Evolutionary conservation across 2,113 vertebrate species (phyloP).

Genomic region (Aepyceros melampus): DNA sequence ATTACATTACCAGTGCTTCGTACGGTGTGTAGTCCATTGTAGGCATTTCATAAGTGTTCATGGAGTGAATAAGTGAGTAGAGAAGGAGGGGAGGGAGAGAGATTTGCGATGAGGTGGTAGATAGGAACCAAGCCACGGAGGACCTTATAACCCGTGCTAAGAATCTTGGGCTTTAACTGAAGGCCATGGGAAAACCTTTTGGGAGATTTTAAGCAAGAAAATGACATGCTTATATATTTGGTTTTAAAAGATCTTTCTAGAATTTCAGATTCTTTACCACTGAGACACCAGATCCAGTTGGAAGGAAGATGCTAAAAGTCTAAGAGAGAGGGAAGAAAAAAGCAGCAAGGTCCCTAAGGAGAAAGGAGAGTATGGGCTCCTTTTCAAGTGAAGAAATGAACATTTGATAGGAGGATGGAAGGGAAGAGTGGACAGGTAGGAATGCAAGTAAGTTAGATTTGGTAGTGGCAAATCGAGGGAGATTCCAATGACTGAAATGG

Average conservation of each 20-base stretch:
- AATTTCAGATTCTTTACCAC: background rate
- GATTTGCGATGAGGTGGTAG: background rate
- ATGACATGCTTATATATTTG: background rate
- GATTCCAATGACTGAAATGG: background rate
- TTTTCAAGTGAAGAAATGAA: background rate
- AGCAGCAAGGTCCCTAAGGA: background rate
- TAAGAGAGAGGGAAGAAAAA: background rate
- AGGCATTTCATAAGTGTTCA: background rate
- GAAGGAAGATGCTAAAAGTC: background rate
- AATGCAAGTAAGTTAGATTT: background rate
- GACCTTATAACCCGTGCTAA: background rate
- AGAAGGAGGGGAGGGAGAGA: background rate
- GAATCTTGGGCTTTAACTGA: background rate
- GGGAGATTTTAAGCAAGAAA: background rate
- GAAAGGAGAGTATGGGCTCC: background rate
- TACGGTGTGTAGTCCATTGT: background rate
- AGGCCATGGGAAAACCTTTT: background rate
- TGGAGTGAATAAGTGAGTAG: background rate
- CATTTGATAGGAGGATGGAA: background rate
- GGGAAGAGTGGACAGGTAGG: background rate
- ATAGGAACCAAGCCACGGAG: background rate
- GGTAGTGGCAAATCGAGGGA: background rate
- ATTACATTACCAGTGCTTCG: background rate
- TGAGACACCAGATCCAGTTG: background rate
- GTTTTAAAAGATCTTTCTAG: conserved; percentile 17